Evolutionary conservation across 2,888 invertebrate genomes (phyloP).

Genomic region (Biston betularia): DNA sequence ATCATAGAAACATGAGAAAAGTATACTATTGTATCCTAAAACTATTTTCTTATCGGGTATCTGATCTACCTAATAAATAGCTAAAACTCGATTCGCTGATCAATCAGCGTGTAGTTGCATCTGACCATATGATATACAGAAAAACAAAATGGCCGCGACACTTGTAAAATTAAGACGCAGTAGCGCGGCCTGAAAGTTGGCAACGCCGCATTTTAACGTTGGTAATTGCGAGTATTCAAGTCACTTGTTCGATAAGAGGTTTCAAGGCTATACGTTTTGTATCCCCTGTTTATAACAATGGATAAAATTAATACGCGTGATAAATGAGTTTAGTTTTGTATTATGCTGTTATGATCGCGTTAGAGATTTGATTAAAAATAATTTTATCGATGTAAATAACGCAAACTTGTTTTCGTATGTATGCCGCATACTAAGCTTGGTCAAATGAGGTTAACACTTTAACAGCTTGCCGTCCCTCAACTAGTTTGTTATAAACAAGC

Average conservation of each 20-base stretch:
- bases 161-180: constrained; percentile 79
- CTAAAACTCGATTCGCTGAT: constrained; percentile 45
- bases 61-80: constrained; percentile 30
- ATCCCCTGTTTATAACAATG: constrained; percentile 74
- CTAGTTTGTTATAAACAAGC: constrained; percentile 24
- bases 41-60: constrained; percentile 17
- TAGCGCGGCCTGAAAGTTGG: constrained; percentile 73
- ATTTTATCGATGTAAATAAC: constrained; percentile 22
- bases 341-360: constrained; percentile 54
- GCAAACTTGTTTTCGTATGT: constrained; percentile 20
- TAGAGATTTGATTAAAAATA: constrained; percentile 48
- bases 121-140: constrained; percentile 57
- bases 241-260: constrained; percentile 82
- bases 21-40: constrained; percentile 1
- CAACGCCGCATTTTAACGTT: constrained; percentile 76
- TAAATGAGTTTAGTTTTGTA: constrained; percentile 58
- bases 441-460: constrained; percentile 26
- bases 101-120: constrained; percentile 62
- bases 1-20: neutral
- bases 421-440: constrained; percentile 7
- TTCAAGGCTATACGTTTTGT: constrained; percentile 80
- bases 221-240: constrained; percentile 69
- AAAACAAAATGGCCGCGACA: constrained; percentile 78
- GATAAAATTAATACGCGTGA: constrained; percentile 64
- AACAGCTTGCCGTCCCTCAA: constrained; percentile 27